Percentiles rank a stretch among this genome's conserved stretches.
phyloP scores from a whole-genome alignment of 2,797 vertebrate genomes.

The Darevskia mixta region DNA sequence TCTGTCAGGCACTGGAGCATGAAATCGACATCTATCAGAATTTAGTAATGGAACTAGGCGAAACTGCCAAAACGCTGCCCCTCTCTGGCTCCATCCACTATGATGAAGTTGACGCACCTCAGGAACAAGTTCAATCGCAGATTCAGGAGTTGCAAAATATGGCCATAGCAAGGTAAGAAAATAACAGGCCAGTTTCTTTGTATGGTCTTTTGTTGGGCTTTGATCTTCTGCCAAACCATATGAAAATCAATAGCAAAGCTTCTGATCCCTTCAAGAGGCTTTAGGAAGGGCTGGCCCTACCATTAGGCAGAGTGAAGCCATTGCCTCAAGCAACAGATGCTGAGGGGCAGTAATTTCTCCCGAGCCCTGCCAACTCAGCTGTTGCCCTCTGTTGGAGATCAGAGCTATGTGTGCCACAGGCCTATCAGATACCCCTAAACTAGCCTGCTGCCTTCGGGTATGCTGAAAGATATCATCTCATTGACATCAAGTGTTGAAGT shows the following conservation, averaged over 20 bases:
- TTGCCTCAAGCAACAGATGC: no score
- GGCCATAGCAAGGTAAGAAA: slow-evolving; percentile 79
- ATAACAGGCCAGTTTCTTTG: background rate
- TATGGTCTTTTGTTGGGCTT: background rate
- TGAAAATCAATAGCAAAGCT: background rate
- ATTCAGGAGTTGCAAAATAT: slow-evolving; percentile 80
- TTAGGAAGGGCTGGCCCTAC: no score
- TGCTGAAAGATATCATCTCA: no score
- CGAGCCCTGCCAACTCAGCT: no score
- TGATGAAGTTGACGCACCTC: slow-evolving; percentile 78
- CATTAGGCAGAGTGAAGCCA: no score
- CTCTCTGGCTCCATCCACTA: slow-evolving; percentile 62
- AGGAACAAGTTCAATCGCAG: slow-evolving; percentile 75
- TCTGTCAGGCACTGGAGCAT: slow-evolving; percentile 82
- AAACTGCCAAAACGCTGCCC: slow-evolving; percentile 71
- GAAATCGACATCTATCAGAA: slow-evolving; percentile 82
- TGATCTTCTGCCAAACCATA: slow-evolving; percentile 8
- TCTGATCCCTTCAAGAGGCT: slow-evolving; percentile 5
- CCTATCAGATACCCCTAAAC: no score
- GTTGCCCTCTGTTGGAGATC: no score
- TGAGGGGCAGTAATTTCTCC: no score
- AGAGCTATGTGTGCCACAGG: no score
- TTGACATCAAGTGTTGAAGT: no score
- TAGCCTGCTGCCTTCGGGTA: no score
- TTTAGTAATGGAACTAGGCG: slow-evolving; percentile 79